A percentile compares a stretch with the other conserved stretches of the same genome.
These are phyloP conservation scores for Laothoe populi DNA, from an alignment of 2,888 invertebrate genomes.

Conservation along the genomic window DNA sequence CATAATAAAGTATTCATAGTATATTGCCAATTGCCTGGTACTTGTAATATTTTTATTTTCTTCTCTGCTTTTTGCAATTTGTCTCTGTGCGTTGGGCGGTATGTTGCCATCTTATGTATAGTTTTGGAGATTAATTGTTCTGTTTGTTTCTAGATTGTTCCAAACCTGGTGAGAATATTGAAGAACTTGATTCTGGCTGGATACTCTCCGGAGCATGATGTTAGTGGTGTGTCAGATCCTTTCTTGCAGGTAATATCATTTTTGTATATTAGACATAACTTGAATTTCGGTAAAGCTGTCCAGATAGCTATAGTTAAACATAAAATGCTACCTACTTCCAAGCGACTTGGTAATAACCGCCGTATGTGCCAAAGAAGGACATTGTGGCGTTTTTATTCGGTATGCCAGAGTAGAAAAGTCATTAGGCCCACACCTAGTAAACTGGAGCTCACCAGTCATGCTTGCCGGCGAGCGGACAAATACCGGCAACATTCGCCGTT, in stretches of 20 bases:
- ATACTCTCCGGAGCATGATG: constrained; percentile 99
- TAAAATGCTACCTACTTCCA: too few species aligned
- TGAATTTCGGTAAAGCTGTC: background rate
- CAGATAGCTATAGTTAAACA: too few species aligned
- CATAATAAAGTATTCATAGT: constrained; percentile 11
- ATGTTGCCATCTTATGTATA: constrained; percentile 31
- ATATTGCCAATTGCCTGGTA: constrained; percentile 27
- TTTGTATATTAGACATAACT: background rate
- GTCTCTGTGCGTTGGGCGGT: constrained; percentile 57
- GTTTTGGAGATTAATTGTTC: constrained; percentile 34
- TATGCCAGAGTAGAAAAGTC: too few species aligned
- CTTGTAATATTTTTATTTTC: constrained; percentile 26
- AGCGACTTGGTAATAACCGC: too few species aligned
- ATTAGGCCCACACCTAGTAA: too few species aligned
- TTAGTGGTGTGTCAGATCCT: constrained; percentile 99
- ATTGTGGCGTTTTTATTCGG: too few species aligned
- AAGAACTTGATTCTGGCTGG: constrained; percentile 99
- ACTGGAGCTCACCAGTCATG: too few species aligned
- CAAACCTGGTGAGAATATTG: constrained; percentile 98
- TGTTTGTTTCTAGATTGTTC: constrained; percentile 93
- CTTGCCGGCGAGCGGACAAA: too few species aligned
- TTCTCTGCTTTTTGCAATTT: constrained; percentile 52
- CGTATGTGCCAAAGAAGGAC: too few species aligned
- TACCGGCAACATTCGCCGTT: too few species aligned
- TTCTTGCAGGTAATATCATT: constrained; percentile 93